Conservation (phyloP, 2,888 invertebrate genomes). For the Lacanobia wlatinum region DNA sequence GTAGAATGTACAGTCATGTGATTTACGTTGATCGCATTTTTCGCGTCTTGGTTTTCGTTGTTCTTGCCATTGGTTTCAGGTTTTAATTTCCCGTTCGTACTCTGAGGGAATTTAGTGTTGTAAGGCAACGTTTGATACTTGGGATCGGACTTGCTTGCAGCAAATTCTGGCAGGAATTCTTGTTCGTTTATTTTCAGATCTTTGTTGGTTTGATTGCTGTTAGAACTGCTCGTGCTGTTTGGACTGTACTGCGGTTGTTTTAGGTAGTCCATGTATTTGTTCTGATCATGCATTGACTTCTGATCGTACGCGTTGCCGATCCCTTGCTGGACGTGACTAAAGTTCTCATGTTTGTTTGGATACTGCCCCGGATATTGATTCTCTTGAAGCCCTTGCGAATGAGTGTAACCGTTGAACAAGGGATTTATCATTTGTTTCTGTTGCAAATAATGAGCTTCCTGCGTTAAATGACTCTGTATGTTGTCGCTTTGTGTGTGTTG, state of each 20-base stretch:
- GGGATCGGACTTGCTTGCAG: constrained; percentile 95
- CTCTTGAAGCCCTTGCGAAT: constrained; percentile 81
- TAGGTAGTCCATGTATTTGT: constrained; percentile 88
- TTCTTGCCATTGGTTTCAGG: constrained; percentile 83
- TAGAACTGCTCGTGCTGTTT: constrained; percentile 89
- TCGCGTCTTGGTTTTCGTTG: constrained; percentile 80
- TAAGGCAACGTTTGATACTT: constrained; percentile 98
- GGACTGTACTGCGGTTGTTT: constrained; percentile 91
- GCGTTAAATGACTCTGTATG: constrained; percentile 86
- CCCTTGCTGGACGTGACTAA: constrained; percentile 87
- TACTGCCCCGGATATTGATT: constrained; percentile 85
- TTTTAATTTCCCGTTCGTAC: constrained; percentile 84
- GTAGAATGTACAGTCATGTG: constrained; percentile 91
- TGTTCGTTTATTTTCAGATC: constrained; percentile 89
- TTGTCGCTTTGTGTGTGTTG: constrained; percentile 88
- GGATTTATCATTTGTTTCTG: constrained; percentile 90
- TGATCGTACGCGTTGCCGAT: constrained; percentile 88
- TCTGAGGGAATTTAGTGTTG: constrained; percentile 95
- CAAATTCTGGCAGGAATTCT: constrained; percentile 92
- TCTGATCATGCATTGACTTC: constrained; percentile 86
- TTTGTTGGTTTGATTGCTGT: constrained; percentile 87
- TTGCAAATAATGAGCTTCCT: constrained; percentile 89
- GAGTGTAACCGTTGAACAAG: constrained; percentile 85
- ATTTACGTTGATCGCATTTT: constrained; percentile 85
- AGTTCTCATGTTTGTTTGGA: constrained; percentile 84